phyloP scores from a whole-genome alignment of 2,888 invertebrate genomes.

The Miltochrista miniata region DNA sequence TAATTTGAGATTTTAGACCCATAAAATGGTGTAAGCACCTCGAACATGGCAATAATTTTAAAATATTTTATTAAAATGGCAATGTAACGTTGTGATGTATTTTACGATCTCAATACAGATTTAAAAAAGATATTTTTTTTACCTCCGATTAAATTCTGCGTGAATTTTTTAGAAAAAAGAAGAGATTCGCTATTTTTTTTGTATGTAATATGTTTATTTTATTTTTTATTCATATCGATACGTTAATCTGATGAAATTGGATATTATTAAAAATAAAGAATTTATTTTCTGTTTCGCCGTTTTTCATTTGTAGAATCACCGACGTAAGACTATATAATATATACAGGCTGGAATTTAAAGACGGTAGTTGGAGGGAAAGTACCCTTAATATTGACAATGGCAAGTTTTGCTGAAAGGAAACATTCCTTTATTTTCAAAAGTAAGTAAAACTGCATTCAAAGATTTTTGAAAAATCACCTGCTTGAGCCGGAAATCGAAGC shows the following conservation, averaged over 20 bases:
- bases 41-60: slow-evolving; percentile 56
- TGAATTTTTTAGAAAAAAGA: slow-evolving; percentile 29
- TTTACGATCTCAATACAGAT: slow-evolving; percentile 75
- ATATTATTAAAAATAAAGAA: slow-evolving; percentile 80
- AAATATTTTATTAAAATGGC: slow-evolving; percentile 55
- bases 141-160: slow-evolving; percentile 41
- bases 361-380: too few species aligned
- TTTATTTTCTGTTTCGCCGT: slow-evolving; percentile 79
- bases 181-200: slow-evolving; percentile 25
- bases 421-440: too few species aligned
- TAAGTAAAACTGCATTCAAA: too few species aligned
- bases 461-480: too few species aligned
- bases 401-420: too few species aligned
- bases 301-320: slow-evolving; percentile 52
- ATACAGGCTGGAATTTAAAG: too few species aligned
- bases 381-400: too few species aligned
- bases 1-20: slow-evolving; percentile 26
- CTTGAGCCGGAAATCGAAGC: too few species aligned
- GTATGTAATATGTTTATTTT: slow-evolving; percentile 34
- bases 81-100: slow-evolving; percentile 72
- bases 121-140: slow-evolving; percentile 51
- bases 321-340: too few species aligned
- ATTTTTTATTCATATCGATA: slow-evolving; percentile 54
- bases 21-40: slow-evolving; percentile 47
- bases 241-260: slow-evolving; percentile 79